Conservation (phyloP, 2,888 invertebrate species). For the Eupithecia tripunctaria region DNA sequence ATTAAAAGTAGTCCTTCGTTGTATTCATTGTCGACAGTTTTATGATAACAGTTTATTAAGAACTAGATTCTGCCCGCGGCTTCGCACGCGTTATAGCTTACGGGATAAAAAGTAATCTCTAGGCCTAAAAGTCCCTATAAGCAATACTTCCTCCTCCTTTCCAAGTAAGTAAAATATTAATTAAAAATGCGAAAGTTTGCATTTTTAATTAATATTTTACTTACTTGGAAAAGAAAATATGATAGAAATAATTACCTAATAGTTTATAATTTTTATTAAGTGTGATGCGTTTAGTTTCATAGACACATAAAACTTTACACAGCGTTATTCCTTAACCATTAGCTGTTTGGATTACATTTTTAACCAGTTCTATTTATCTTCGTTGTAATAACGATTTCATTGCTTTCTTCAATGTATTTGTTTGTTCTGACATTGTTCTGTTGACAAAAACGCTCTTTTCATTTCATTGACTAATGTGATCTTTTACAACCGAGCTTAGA, state of each 20-base stretch:
- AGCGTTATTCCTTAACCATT: neutral
- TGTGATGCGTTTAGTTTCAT: neutral
- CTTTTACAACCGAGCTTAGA: conserved; percentile 18
- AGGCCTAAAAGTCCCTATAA: neutral
- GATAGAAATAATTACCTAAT: no score
- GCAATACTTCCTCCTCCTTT: no score
- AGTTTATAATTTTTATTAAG: neutral
- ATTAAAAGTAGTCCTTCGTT: conserved; percentile 36
- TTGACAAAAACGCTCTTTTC: conserved; percentile 6
- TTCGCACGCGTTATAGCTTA: neutral
- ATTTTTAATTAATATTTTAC: no score
- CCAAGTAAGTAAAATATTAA: no score
- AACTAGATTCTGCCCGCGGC: neutral
- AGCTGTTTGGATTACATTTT: neutral
- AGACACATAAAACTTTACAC: neutral
- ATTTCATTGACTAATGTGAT: conserved; percentile 10
- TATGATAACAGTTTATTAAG: neutral
- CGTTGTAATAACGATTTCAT: neutral
- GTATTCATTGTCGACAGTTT: conserved; percentile 39
- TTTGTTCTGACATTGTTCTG: neutral
- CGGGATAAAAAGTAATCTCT: neutral
- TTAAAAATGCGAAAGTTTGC: no score
- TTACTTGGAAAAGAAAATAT: no score
- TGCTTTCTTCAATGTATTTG: neutral
- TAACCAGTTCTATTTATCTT: neutral